Evolutionary conservation across 2,797 vertebrate genomes (phyloP).

Genomic region (Dermochelys coriacea): DNA sequence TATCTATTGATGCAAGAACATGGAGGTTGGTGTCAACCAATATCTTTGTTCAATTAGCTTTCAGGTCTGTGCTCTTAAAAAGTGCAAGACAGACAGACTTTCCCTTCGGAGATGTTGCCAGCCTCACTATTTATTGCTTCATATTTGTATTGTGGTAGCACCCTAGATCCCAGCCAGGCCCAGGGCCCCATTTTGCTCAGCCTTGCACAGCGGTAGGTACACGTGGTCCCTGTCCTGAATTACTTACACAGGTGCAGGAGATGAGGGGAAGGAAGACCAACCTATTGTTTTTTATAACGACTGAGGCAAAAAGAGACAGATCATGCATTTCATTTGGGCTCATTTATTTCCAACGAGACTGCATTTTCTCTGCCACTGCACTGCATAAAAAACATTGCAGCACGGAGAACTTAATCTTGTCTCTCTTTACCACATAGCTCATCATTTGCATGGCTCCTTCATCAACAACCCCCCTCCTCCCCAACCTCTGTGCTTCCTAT

Average conservation of each 20-base stretch:
- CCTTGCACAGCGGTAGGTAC: background rate
- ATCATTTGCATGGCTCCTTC: background rate
- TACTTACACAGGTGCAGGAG: background rate
- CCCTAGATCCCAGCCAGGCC: background rate
- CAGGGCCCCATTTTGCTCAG: background rate
- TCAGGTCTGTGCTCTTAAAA: background rate
- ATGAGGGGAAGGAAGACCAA: background rate
- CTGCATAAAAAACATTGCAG: background rate
- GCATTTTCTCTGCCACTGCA: background rate
- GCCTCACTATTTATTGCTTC: background rate
- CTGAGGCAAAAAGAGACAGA: background rate
- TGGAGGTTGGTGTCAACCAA: background rate
- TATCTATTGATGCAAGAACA: background rate
- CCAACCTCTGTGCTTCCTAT: background rate
- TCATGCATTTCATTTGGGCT: fast-evolving
- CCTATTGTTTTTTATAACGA: background rate
- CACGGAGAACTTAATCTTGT: background rate
- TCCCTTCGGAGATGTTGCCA: background rate
- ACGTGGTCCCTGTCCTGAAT: background rate
- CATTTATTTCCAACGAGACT: background rate
- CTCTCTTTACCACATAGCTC: background rate
- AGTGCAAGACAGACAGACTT: background rate
- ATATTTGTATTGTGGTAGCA: background rate
- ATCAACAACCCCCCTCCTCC: background rate
- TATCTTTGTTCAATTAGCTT: background rate